Percentiles rank a stretch among this genome's conserved stretches.
phyloP scores from a whole-genome alignment of 2,113 vertebrate genomes.

The Aleadryas rufinucha region DNA sequence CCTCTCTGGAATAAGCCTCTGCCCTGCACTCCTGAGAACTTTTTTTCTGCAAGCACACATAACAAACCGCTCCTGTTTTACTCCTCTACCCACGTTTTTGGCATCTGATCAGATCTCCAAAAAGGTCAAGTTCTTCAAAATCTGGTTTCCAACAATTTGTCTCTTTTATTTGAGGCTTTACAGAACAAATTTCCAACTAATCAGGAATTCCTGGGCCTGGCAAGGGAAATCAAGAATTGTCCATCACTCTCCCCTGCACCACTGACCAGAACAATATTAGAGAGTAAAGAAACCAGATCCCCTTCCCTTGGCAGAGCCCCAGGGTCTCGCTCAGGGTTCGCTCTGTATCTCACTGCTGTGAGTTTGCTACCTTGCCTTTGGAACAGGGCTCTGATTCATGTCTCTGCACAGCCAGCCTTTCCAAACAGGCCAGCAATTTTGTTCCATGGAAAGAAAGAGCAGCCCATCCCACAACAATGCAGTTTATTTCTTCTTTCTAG shows the following conservation, averaged over 20 bases:
- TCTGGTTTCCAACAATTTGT: conserved; percentile 27
- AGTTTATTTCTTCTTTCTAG: background rate
- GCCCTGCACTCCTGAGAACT: background rate
- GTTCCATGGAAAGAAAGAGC: conserved; percentile 45
- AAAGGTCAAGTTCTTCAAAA: conserved; percentile 38
- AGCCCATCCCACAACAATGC: conserved; percentile 9
- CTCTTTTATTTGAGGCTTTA: conserved; percentile 1
- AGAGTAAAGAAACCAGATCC: background rate
- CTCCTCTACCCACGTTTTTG: conserved; percentile 28
- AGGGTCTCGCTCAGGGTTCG: background rate
- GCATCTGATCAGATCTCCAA: conserved; percentile 5
- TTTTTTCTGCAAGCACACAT: background rate
- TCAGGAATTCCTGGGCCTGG: conserved; percentile 13
- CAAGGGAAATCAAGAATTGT: background rate
- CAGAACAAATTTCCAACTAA: conserved; percentile 25
- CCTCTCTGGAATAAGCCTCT: background rate
- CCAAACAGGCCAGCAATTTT: background rate
- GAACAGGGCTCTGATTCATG: background rate
- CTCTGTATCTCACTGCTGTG: background rate
- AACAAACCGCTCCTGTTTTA: conserved; percentile 3
- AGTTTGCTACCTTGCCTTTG: conserved; percentile 33
- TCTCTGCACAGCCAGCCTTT: background rate
- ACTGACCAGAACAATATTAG: background rate
- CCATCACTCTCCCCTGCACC: background rate
- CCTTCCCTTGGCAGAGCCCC: background rate